Percentiles rank a stretch among this genome's conserved stretches.
Evolutionary conservation across 2,797 vertebrate genomes (phyloP).

Genomic region (Amblyraja radiata): DNA sequence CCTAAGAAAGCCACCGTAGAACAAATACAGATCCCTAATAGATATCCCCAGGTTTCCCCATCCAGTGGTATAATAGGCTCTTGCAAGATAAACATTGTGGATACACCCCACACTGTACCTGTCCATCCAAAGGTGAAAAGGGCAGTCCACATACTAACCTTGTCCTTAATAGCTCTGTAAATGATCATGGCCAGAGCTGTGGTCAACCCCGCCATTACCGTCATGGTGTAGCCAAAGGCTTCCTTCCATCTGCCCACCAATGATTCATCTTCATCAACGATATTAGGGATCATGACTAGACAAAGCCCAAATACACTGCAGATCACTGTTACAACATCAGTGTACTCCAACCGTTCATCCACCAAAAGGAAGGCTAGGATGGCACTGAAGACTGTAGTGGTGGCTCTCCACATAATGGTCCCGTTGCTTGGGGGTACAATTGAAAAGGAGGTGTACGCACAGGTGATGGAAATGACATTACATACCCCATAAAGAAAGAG

Average conservation of each 20-base stretch:
- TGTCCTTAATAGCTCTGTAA: slow-evolving; percentile 87
- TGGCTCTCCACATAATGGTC: slow-evolving; percentile 86
- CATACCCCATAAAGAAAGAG: slow-evolving; percentile 83
- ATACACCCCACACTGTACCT: slow-evolving; percentile 74
- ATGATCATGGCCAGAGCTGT: slow-evolving; percentile 90
- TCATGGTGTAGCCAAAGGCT: slow-evolving; percentile 89
- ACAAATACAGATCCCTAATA: slow-evolving; percentile 77
- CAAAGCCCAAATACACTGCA: slow-evolving; percentile 81
- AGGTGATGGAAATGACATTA: slow-evolving; percentile 91
- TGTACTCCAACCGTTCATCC: slow-evolving; percentile 78
- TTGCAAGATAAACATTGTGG: slow-evolving; percentile 80
- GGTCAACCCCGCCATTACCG: slow-evolving; percentile 83
- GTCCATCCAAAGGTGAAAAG: slow-evolving; percentile 96
- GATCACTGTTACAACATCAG: slow-evolving; percentile 70
- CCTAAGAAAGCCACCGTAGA: slow-evolving; percentile 84
- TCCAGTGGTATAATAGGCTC: slow-evolving; percentile 81
- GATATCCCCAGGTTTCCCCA: slow-evolving; percentile 78
- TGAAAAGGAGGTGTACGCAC: slow-evolving; percentile 85
- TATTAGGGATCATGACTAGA: slow-evolving; percentile 80
- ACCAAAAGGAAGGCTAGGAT: slow-evolving; percentile 83
- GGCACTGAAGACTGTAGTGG: slow-evolving; percentile 84
- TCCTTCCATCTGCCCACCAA: slow-evolving; percentile 78
- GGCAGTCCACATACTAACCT: slow-evolving; percentile 85
- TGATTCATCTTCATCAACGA: slow-evolving; percentile 70
- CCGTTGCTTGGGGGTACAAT: slow-evolving; percentile 82